Conservation (phyloP, 2,797 vertebrate species). For the Galagoides demidoff region DNA sequence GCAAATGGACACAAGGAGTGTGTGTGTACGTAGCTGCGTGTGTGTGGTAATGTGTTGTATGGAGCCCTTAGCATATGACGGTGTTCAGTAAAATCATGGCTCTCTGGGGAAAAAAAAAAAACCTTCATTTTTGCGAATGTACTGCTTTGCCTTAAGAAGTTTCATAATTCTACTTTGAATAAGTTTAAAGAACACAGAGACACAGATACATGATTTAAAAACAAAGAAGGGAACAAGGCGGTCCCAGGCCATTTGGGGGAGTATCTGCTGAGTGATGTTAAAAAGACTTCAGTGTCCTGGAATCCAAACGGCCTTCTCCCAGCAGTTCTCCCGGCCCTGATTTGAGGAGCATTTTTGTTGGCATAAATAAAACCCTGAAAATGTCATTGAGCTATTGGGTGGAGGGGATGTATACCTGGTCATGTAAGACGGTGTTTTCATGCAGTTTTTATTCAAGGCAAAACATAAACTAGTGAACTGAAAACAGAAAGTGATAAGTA, state of each 20-base stretch:
- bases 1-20: not conserved
- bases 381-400: constrained; percentile 63
- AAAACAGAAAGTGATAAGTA: constrained; percentile 79
- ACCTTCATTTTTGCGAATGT: not conserved
- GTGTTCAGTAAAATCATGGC: not conserved
- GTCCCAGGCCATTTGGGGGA: not conserved
- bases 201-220: constrained; percentile 6
- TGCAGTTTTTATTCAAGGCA: constrained; percentile 74
- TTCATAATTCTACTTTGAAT: constrained; percentile 48
- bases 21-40: not conserved
- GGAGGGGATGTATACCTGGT: constrained; percentile 58
- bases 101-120: not conserved
- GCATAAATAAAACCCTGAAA: constrained; percentile 78
- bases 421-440: constrained; percentile 66
- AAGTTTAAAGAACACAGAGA: constrained; percentile 42
- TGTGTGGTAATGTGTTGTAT: not conserved
- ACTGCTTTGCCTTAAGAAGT: constrained; percentile 36
- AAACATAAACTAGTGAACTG: constrained; percentile 77
- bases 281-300: not conserved
- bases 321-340: constrained; percentile 29
- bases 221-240: not conserved
- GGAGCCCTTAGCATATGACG: not conserved
- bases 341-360: constrained; percentile 68
- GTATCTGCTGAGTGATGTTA: not conserved
- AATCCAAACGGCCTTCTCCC: constrained; percentile 35